A percentile compares a stretch with the other conserved stretches of the same genome.
phyloP scores from a whole-genome alignment of 1,140 invertebrate genomes.

The Vanessa atalanta region DNA sequence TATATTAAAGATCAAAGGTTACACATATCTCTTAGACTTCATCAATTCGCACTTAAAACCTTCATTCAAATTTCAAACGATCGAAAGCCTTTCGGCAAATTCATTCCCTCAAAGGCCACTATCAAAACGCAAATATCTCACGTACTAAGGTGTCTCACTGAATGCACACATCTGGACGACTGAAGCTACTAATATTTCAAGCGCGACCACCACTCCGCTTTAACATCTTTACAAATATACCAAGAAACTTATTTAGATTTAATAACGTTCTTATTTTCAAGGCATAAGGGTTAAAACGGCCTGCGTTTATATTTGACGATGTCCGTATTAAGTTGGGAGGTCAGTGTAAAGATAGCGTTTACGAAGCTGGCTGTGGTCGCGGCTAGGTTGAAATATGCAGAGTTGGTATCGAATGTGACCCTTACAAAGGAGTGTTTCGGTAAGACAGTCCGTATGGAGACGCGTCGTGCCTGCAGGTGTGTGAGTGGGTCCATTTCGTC shows the following conservation, averaged over 20 bases:
- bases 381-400: slow-evolving; percentile 74
- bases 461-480: slow-evolving; percentile 54
- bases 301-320: slow-evolving; percentile 12
- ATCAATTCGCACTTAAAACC: slow-evolving; percentile 35
- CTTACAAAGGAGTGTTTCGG: slow-evolving; percentile 65
- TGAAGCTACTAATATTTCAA: slow-evolving; percentile 74
- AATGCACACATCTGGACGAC: slow-evolving; percentile 68
- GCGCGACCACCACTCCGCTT: slow-evolving; percentile 62
- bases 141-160: slow-evolving; percentile 57
- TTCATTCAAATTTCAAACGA: slow-evolving; percentile 35
- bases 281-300: slow-evolving; percentile 39
- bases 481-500: slow-evolving; percentile 42
- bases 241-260: not conserved
- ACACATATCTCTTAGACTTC: slow-evolving; percentile 19
- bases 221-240: slow-evolving; percentile 56
- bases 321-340: slow-evolving; percentile 47
- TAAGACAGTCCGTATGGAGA: slow-evolving; percentile 71
- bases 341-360: slow-evolving; percentile 73
- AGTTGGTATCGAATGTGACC: slow-evolving; percentile 71
- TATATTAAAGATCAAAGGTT: slow-evolving; percentile 12
- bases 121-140: slow-evolving; percentile 74
- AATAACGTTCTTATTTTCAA: slow-evolving; percentile 6
- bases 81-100: slow-evolving; percentile 52
- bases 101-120: slow-evolving; percentile 61
- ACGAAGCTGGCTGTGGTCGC: slow-evolving; percentile 65